Evolutionary conservation across 1,140 invertebrate species (phyloP).

Genomic region (Apolygus lucorum): DNA sequence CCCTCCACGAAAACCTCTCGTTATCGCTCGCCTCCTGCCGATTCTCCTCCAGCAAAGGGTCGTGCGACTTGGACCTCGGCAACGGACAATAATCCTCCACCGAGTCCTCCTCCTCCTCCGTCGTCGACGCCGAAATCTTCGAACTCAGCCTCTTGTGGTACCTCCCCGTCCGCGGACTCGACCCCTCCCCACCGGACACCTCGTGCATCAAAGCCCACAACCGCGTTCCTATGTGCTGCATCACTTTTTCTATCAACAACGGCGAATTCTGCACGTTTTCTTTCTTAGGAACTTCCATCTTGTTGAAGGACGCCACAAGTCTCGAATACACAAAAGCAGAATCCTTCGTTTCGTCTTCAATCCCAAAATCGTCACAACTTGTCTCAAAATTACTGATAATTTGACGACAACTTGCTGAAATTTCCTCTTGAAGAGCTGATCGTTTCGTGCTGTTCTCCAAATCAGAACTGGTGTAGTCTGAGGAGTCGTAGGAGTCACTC

Average conservation of each 20-base stretch:
- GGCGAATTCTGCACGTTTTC: slow-evolving; percentile 62
- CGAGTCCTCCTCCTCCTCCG: slow-evolving; percentile 68
- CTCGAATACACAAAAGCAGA: slow-evolving; percentile 72
- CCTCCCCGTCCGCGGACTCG: slow-evolving; percentile 32
- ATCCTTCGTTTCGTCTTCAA: slow-evolving; percentile 44
- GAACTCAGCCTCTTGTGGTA: slow-evolving; percentile 47
- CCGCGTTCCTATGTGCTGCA: slow-evolving; percentile 84
- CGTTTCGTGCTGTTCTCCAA: slow-evolving; percentile 58
- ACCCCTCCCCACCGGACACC: slow-evolving; percentile 44
- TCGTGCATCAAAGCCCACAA: slow-evolving; percentile 86
- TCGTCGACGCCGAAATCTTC: slow-evolving; percentile 54
- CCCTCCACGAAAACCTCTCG: slow-evolving; percentile 80
- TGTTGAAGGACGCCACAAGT: slow-evolving; percentile 67
- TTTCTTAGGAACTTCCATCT: slow-evolving; percentile 49
- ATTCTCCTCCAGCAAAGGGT: slow-evolving; percentile 51
- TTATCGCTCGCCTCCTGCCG: slow-evolving; percentile 75
- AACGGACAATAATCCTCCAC: slow-evolving; percentile 45
- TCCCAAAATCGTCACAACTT: slow-evolving; percentile 43
- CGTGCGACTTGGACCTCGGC: slow-evolving; percentile 66
- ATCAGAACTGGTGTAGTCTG: slow-evolving; percentile 82
- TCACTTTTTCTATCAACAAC: slow-evolving; percentile 80
- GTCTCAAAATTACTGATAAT: slow-evolving; percentile 77
- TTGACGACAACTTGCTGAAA: slow-evolving; percentile 76
- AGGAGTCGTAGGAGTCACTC: slow-evolving; percentile 85
- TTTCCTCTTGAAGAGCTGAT: slow-evolving; percentile 69